These are phyloP conservation scores for Pagrus major DNA, from an alignment of 2,113 vertebrate species.

Conservation along the genomic window DNA sequence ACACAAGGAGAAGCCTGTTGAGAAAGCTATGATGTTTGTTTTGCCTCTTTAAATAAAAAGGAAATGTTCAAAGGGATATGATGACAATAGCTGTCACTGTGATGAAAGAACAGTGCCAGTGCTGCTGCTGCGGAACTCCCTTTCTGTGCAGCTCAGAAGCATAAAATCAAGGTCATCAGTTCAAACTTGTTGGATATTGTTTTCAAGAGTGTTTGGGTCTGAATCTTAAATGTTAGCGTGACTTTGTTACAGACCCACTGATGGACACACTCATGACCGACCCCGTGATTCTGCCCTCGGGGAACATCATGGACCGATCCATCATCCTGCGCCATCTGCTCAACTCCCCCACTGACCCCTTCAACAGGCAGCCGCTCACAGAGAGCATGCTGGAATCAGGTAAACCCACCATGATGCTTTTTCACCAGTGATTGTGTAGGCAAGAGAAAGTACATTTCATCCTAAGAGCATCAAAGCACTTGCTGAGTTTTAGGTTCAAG, in stretches of 20 bases:
- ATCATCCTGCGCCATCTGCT: slow-evolving; percentile 97
- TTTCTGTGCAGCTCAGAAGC: not conserved
- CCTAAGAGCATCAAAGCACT: not conserved
- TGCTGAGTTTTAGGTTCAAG: not conserved
- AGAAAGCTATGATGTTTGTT: not conserved
- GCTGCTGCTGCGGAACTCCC: not conserved
- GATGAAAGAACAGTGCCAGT: not conserved
- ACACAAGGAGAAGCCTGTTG: not conserved
- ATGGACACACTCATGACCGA: slow-evolving; percentile 99
- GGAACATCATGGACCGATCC: slow-evolving; percentile 97
- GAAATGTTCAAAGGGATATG: not conserved
- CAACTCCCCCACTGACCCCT: slow-evolving; percentile 98
- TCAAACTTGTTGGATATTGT: not conserved
- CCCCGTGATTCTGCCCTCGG: slow-evolving; percentile 95
- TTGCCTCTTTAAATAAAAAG: not conserved
- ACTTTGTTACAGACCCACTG: slow-evolving; percentile 88
- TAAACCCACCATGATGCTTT: slow-evolving; percentile 66
- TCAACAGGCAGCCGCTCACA: slow-evolving; percentile 96
- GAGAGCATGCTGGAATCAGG: slow-evolving; percentile 98
- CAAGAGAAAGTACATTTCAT: not conserved
- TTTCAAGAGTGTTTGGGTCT: not conserved
- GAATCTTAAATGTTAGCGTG: not conserved
- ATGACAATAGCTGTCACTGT: not conserved
- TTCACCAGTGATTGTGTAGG: not conserved
- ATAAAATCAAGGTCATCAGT: not conserved